These are phyloP conservation scores for Mugil cephalus DNA, from an alignment of 2,113 vertebrate genomes.

Conservation along the genomic window DNA sequence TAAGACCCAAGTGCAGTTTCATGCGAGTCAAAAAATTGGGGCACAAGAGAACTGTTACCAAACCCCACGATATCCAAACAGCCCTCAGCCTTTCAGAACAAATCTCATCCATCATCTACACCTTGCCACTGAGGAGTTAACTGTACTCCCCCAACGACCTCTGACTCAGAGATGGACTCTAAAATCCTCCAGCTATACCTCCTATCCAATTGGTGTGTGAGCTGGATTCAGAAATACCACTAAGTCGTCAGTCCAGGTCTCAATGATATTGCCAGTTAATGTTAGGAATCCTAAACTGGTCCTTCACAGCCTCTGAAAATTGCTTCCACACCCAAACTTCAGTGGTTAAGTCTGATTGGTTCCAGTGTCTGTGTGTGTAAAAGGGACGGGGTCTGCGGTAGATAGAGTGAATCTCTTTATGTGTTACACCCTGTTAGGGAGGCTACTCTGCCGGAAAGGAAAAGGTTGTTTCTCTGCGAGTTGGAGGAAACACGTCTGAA, in stretches of 20 bases:
- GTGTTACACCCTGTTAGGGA: slow-evolving; percentile 11
- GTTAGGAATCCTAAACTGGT: slow-evolving; percentile 38
- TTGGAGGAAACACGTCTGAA: slow-evolving; percentile 22
- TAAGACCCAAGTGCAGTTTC: neutral
- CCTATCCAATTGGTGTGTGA: slow-evolving; percentile 17
- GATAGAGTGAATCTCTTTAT: slow-evolving; percentile 18
- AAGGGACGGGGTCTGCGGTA: slow-evolving; percentile 14
- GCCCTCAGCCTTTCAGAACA: slow-evolving; percentile 35
- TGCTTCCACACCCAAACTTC: slow-evolving; percentile 15
- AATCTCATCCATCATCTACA: slow-evolving; percentile 28
- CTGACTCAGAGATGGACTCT: slow-evolving; percentile 51
- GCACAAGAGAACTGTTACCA: neutral
- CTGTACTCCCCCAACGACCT: slow-evolving; percentile 50
- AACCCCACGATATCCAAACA: slow-evolving; percentile 22
- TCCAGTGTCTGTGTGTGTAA: slow-evolving; percentile 4
- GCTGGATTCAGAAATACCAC: slow-evolving; percentile 24
- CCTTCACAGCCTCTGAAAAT: slow-evolving; percentile 23
- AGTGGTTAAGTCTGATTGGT: slow-evolving; percentile 31
- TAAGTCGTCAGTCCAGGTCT: slow-evolving; percentile 30
- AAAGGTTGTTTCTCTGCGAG: slow-evolving; percentile 9
- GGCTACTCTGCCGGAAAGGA: neutral
- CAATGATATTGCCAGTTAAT: slow-evolving; percentile 28
- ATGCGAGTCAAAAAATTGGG: neutral
- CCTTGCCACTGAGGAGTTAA: slow-evolving; percentile 31
- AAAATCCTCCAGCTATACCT: slow-evolving; percentile 37